Evolutionary conservation across 2,888 invertebrate genomes (phyloP).

Genomic region (Eupelmus urozonus): DNA sequence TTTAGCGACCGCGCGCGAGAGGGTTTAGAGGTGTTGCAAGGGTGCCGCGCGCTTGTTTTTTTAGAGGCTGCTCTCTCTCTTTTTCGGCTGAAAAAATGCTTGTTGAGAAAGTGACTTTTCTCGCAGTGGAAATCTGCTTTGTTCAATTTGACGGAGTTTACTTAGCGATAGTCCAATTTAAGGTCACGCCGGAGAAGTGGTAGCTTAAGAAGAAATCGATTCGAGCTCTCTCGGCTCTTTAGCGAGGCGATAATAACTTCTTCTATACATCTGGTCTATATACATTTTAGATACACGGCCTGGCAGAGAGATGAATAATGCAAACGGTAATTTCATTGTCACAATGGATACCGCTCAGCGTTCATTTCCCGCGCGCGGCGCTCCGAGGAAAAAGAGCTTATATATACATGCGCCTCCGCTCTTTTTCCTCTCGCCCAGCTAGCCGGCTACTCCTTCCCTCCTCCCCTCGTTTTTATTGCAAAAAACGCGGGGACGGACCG

Average conservation of each 20-base stretch:
- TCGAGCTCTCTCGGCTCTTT: too few relatives aligned
- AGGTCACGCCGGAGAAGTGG: too few relatives aligned
- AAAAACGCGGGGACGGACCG: conserved; percentile 24
- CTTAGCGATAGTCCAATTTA: too few relatives aligned
- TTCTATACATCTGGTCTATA: not conserved
- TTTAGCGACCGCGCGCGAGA: conserved; percentile 14
- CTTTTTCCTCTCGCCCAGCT: conserved; percentile 15
- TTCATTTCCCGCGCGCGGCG: not conserved
- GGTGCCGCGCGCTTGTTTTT: conserved; percentile 16
- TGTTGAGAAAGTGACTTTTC: too few relatives aligned
- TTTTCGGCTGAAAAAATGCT: not conserved
- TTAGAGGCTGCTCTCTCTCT: not conserved
- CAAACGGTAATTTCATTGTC: conserved; percentile 39
- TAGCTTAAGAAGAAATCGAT: too few relatives aligned
- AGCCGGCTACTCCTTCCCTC: not conserved
- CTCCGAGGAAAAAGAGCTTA: conserved; percentile 7
- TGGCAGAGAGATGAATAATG: conserved; percentile 38
- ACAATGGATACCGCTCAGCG: not conserved
- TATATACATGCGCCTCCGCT: not conserved
- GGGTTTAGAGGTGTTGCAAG: too few relatives aligned
- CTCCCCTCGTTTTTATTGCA: conserved; percentile 28
- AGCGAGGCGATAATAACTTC: too few relatives aligned
- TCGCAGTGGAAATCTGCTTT: too few relatives aligned
- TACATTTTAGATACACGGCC: too few relatives aligned
- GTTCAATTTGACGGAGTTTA: too few relatives aligned